Evolutionary conservation across 2,113 vertebrate genomes (phyloP).

Genomic region (Ascaphus truei): DNA sequence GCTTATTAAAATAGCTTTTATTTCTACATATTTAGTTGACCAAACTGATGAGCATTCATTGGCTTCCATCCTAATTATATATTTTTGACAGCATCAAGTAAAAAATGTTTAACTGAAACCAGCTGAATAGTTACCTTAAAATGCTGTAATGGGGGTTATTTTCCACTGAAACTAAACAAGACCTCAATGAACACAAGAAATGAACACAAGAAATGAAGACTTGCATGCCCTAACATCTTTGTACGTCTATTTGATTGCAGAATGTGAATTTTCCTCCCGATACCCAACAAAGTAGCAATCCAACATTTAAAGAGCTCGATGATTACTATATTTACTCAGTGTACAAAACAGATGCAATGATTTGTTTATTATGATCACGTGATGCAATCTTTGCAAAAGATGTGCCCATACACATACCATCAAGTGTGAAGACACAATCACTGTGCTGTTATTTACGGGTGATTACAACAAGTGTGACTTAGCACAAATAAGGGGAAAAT

Average conservation of each 20-base stretch:
- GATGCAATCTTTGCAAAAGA: background rate
- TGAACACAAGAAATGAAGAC: too few relatives aligned
- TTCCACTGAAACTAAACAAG: too few relatives aligned
- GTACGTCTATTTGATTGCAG: too few relatives aligned
- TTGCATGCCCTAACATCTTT: too few relatives aligned
- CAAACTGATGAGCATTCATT: background rate
- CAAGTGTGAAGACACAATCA: constrained; percentile 3
- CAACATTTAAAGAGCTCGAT: background rate
- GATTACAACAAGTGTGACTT: constrained; percentile 17
- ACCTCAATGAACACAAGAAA: too few relatives aligned
- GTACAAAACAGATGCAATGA: constrained; percentile 23
- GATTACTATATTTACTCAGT: constrained; percentile 17
- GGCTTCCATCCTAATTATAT: background rate
- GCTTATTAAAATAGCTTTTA: background rate
- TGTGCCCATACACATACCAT: constrained; percentile 17
- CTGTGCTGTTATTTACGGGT: constrained; percentile 10
- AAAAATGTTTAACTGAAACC: background rate
- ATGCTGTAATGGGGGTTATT: too few relatives aligned
- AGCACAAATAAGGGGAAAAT: constrained; percentile 19
- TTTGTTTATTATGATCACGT: constrained; percentile 19
- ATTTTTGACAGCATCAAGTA: background rate
- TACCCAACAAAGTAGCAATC: background rate
- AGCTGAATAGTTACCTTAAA: too few relatives aligned
- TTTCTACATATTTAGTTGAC: background rate
- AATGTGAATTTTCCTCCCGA: background rate